Percentiles rank a stretch among this genome's conserved stretches.
These are phyloP conservation scores for Isoperla grammatica DNA, from an alignment of 2,888 invertebrate genomes.

Conservation along the genomic window DNA sequence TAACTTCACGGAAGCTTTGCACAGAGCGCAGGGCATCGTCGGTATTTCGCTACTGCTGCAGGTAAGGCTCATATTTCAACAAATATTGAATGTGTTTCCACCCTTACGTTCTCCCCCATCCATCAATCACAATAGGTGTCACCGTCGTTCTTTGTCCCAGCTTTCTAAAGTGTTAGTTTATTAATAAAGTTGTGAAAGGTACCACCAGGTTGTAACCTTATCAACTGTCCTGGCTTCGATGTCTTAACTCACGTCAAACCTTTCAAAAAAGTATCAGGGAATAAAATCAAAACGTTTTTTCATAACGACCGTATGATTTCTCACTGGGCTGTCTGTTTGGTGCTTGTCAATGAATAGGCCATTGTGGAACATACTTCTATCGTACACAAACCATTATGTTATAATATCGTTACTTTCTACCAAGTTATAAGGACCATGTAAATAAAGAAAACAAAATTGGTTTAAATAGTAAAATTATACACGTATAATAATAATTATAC, in stretches of 20 bases:
- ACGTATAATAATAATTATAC: too few relatives aligned
- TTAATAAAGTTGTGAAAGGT: conserved; percentile 19
- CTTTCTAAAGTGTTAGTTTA: conserved; percentile 16
- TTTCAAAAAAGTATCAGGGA: too few relatives aligned
- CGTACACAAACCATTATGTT: too few relatives aligned
- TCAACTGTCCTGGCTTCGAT: background rate
- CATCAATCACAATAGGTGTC: background rate
- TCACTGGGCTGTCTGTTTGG: too few relatives aligned
- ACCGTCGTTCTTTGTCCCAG: conserved; percentile 14
- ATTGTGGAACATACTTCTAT: too few relatives aligned
- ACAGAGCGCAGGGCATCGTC: conserved; percentile 91
- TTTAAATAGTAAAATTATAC: too few relatives aligned
- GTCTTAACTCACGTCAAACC: background rate
- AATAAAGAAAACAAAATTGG: too few relatives aligned
- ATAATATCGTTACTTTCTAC: too few relatives aligned
- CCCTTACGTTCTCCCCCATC: background rate
- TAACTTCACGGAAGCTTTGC: conserved; percentile 92
- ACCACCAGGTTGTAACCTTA: conserved; percentile 10
- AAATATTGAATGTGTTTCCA: background rate
- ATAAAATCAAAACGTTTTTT: too few relatives aligned
- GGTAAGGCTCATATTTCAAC: conserved; percentile 52
- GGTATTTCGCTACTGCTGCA: conserved; percentile 91
- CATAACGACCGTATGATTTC: too few relatives aligned
- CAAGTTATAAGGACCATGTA: too few relatives aligned
- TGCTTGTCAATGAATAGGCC: too few relatives aligned